Conservation (phyloP, 2,797 vertebrate genomes). For the Chelmon rostratus region DNA sequence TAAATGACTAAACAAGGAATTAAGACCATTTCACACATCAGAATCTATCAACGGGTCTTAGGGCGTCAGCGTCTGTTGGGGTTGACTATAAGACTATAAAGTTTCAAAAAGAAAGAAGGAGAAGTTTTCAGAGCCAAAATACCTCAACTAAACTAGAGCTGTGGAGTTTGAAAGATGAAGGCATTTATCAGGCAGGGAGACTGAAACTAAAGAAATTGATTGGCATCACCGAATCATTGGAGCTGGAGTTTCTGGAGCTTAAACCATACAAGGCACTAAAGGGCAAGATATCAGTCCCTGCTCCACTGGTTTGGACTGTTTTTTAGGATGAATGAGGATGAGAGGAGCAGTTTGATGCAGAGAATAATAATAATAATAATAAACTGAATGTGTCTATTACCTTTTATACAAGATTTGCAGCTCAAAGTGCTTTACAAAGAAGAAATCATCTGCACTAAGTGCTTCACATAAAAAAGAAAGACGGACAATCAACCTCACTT, state of each 20-base stretch:
- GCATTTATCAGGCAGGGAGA: background rate
- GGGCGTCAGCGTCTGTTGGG: background rate
- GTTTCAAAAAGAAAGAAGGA: too few species aligned
- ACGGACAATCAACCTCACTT: too few species aligned
- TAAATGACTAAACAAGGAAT: background rate
- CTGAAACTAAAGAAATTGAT: background rate
- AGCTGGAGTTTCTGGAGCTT: background rate
- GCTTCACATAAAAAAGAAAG: too few species aligned
- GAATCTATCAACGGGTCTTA: background rate
- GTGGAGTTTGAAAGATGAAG: background rate
- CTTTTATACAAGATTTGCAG: too few species aligned
- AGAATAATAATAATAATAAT: background rate
- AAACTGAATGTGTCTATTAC: too few species aligned
- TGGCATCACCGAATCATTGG: background rate
- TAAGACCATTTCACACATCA: background rate
- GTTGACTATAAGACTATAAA: too few species aligned
- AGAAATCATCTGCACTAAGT: too few species aligned
- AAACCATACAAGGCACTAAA: background rate
- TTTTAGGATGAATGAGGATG: background rate
- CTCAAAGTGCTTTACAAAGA: too few species aligned
- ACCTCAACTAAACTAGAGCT: too few species aligned
- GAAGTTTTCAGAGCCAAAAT: too few species aligned
- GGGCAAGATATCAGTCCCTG: background rate
- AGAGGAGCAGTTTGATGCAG: background rate
- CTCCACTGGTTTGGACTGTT: background rate